Conservation (phyloP, 2,797 vertebrate genomes). For the Phrynocephalus forsythii region DNA sequence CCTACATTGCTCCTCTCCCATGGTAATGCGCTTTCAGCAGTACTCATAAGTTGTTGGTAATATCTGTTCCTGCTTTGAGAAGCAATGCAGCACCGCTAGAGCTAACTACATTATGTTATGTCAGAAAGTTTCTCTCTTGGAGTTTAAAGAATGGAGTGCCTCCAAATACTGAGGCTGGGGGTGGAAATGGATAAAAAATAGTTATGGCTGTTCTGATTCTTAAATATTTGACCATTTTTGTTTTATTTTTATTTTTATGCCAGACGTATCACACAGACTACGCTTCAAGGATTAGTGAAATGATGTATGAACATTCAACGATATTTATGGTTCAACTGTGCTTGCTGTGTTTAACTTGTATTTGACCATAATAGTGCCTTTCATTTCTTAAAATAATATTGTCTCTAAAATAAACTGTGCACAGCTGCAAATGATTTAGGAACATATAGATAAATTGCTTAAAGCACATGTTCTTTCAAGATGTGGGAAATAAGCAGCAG, state of each 20-base stretch:
- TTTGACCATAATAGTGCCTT: constrained; percentile 17
- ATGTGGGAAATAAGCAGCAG: constrained; percentile 3
- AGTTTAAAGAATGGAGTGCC: neutral
- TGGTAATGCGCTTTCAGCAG: too few species aligned
- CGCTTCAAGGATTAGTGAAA: neutral
- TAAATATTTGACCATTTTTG: neutral
- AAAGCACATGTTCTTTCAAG: constrained; percentile 7
- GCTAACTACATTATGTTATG: neutral
- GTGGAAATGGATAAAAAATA: too few species aligned
- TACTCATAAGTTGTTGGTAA: too few species aligned
- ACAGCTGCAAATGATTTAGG: constrained; percentile 24
- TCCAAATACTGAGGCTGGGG: neutral
- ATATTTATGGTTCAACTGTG: constrained; percentile 27
- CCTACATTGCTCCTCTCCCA: too few species aligned
- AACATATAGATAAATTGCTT: constrained; percentile 25
- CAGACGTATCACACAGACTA: neutral
- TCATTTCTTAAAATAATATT: constrained; percentile 41
- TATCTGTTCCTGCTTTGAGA: neutral
- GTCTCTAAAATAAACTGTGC: constrained; percentile 26
- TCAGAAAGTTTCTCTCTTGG: neutral
- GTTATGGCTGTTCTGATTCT: neutral
- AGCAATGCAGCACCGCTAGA: neutral
- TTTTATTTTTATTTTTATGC: constrained; percentile 21
- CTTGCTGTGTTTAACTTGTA: neutral
- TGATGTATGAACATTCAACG: constrained; percentile 21